Conservation (phyloP, 1,140 invertebrate species). For the Drosophila lowei region DNA sequence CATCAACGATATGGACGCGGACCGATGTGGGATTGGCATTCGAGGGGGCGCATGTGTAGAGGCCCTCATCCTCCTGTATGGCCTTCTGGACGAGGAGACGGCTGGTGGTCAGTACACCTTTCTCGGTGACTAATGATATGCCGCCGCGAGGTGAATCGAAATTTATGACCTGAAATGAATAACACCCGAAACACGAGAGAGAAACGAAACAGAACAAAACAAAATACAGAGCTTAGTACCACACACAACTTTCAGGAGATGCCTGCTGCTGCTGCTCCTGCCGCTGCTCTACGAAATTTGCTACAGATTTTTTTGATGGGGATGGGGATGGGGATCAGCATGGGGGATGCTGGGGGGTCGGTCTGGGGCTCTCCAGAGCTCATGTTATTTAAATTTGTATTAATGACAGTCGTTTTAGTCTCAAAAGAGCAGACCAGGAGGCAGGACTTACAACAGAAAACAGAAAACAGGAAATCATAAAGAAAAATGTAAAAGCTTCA, state of each 20-base stretch:
- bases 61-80: conserved; percentile 88
- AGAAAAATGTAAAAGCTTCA: neutral
- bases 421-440: conserved; percentile 20
- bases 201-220: conserved; percentile 30
- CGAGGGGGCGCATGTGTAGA: conserved; percentile 90
- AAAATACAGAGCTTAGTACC: conserved; percentile 57
- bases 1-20: conserved; percentile 92
- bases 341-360: neutral
- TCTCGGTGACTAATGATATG: conserved; percentile 91
- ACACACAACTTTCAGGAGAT: conserved; percentile 34
- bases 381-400: conserved; percentile 74
- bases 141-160: conserved; percentile 91
- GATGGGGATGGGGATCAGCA: too few relatives aligned
- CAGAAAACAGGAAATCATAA: too few relatives aligned
- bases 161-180: conserved; percentile 87
- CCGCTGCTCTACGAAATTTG: conserved; percentile 12
- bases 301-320: conserved; percentile 14
- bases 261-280: neutral
- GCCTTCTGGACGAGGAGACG: conserved; percentile 91
- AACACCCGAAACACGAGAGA: conserved; percentile 22
- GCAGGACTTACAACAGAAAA: conserved; percentile 3
- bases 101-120: conserved; percentile 90
- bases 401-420: conserved; percentile 63
- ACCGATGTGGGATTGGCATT: conserved; percentile 90
- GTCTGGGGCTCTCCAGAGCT: conserved; percentile 7